phyloP scores from a whole-genome alignment of 2,797 vertebrate genomes.

The Psittacula echo region DNA sequence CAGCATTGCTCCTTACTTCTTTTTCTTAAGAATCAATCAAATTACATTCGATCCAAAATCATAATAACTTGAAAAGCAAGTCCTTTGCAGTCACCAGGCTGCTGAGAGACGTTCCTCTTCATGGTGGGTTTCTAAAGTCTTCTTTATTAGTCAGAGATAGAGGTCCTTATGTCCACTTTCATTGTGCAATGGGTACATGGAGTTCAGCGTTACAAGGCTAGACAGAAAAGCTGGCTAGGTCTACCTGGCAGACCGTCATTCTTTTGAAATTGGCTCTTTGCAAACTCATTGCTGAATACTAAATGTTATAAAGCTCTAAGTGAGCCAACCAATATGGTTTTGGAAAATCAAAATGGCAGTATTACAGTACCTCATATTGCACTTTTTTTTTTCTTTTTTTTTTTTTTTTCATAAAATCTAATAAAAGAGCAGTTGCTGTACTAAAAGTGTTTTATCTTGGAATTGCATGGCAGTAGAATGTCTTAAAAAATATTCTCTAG shows the following conservation, averaged over 20 bases:
- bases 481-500: background rate
- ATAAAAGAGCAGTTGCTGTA: background rate
- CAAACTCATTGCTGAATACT: background rate
- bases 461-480: background rate
- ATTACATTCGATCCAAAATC: conserved; percentile 18
- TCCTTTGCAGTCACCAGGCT: background rate
- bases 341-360: background rate
- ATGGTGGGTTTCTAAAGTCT: background rate
- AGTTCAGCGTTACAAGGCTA: background rate
- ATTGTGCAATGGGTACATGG: background rate
- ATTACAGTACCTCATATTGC: background rate
- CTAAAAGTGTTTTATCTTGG: background rate
- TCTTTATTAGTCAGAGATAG: background rate
- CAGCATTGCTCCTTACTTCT: background rate
- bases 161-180: background rate
- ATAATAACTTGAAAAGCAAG: conserved; percentile 5
- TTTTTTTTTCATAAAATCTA: background rate
- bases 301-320: background rate
- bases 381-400: background rate
- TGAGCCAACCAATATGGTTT: background rate
- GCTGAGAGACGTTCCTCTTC: background rate
- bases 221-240: background rate
- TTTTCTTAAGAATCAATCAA: background rate
- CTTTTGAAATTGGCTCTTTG: background rate
- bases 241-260: background rate